Percentiles rank a stretch among this genome's conserved stretches.
Evolutionary conservation across 2,888 invertebrate genomes (phyloP).

Genomic region (Hirudinaria manillensis): DNA sequence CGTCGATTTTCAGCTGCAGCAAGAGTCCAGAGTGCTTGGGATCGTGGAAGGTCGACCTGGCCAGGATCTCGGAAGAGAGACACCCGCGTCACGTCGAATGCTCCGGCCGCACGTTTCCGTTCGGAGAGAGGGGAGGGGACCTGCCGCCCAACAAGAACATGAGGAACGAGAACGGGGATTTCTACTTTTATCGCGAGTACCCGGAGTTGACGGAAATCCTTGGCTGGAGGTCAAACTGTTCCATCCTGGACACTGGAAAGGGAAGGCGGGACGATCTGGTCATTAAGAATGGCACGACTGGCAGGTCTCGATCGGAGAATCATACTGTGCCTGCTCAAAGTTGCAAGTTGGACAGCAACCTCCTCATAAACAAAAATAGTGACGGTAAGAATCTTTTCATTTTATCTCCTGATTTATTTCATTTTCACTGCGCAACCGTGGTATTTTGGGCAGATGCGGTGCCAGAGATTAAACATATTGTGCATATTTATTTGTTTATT

Average conservation of each 20-base stretch:
- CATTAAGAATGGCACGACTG: neutral
- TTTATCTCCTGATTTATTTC: neutral
- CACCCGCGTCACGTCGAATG: too few species aligned
- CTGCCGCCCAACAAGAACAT: neutral
- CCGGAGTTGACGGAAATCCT: neutral
- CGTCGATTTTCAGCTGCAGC: too few species aligned
- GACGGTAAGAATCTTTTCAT: neutral
- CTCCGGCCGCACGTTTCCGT: neutral
- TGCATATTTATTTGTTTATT: too few species aligned
- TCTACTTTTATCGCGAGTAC: constrained; percentile 8
- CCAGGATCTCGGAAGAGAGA: too few species aligned
- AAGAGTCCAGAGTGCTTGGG: too few species aligned
- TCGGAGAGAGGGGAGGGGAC: neutral
- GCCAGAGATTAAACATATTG: neutral
- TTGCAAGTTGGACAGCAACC: too few species aligned
- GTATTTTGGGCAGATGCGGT: neutral
- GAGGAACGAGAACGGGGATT: neutral
- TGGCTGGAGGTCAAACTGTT: constrained; percentile 17
- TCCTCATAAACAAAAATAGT: too few species aligned
- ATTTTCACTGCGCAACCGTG: neutral
- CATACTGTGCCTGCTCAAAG: too few species aligned
- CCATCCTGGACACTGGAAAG: neutral
- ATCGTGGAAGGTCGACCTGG: too few species aligned
- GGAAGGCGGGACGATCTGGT: neutral
- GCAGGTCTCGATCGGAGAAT: neutral